A percentile compares a stretch with the other conserved stretches of the same genome.
Conservation (phyloP, 2,113 vertebrate genomes). For the Chionomys nivalis region DNA sequence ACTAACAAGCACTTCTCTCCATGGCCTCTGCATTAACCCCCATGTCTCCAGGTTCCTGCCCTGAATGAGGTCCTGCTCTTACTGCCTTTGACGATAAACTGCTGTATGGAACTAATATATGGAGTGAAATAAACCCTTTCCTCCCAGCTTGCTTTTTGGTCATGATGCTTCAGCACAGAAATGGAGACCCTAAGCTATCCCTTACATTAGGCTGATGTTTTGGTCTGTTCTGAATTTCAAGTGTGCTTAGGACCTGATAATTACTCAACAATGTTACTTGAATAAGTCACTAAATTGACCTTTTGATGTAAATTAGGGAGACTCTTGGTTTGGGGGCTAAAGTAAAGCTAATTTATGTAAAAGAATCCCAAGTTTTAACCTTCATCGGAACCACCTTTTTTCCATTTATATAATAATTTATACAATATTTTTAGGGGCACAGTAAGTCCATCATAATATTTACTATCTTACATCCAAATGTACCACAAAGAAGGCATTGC, state of each 20-base stretch:
- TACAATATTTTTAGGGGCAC: background rate
- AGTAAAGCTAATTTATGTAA: slow-evolving; percentile 3
- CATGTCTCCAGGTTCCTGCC: background rate
- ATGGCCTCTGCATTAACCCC: background rate
- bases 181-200: background rate
- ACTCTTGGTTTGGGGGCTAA: background rate
- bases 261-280: background rate
- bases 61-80: too few species aligned
- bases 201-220: background rate
- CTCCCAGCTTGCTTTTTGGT: background rate
- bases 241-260: background rate
- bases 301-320: background rate
- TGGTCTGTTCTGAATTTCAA: background rate
- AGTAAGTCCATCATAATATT: slow-evolving; percentile 21
- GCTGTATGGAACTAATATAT: background rate
- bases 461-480: slow-evolving; percentile 11
- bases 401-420: background rate
- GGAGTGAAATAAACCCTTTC: background rate
- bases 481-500: slow-evolving; percentile 1
- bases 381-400: background rate
- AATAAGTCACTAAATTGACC: background rate
- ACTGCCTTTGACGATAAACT: background rate
- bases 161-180: background rate
- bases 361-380: background rate
- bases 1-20: background rate